Evolutionary conservation across 1,140 invertebrate genomes (phyloP).

Genomic region (Galleria mellonella): DNA sequence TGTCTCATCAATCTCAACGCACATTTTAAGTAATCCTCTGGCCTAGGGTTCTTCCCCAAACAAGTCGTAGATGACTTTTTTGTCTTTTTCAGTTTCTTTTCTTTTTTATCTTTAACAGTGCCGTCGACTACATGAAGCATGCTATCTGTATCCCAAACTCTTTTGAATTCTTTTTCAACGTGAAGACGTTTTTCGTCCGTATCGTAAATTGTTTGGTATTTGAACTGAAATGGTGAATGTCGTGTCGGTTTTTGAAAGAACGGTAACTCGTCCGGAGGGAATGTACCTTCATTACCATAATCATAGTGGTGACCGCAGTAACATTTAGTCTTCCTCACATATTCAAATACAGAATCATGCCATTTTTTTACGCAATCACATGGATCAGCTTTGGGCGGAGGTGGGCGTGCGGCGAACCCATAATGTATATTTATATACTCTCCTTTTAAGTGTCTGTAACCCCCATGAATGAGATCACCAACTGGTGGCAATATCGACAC

Average conservation of each 20-base stretch:
- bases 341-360: slow-evolving; percentile 40
- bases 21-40: slow-evolving; percentile 50
- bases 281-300: slow-evolving; percentile 47
- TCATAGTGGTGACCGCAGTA: slow-evolving; percentile 52
- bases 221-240: slow-evolving; percentile 34
- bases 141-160: slow-evolving; percentile 55
- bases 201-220: slow-evolving; percentile 55
- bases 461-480: slow-evolving; percentile 54
- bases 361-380: slow-evolving; percentile 54
- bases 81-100: slow-evolving; percentile 45
- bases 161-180: slow-evolving; percentile 53
- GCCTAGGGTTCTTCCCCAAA: slow-evolving; percentile 42
- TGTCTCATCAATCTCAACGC: slow-evolving; percentile 40
- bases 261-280: slow-evolving; percentile 36
- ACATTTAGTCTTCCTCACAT: slow-evolving; percentile 49
- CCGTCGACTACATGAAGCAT: slow-evolving; percentile 33
- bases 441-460: slow-evolving; percentile 26
- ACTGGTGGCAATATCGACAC: slow-evolving; percentile 39
- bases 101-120: slow-evolving; percentile 25
- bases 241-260: slow-evolving; percentile 46
- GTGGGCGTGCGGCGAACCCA: slow-evolving; percentile 34
- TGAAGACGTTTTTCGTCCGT: slow-evolving; percentile 36
- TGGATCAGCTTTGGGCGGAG: slow-evolving; percentile 35
- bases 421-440: slow-evolving; percentile 47
- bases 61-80: slow-evolving; percentile 41